Evolutionary conservation across 2,113 vertebrate species (phyloP).

Genomic region (Hucho hucho): DNA sequence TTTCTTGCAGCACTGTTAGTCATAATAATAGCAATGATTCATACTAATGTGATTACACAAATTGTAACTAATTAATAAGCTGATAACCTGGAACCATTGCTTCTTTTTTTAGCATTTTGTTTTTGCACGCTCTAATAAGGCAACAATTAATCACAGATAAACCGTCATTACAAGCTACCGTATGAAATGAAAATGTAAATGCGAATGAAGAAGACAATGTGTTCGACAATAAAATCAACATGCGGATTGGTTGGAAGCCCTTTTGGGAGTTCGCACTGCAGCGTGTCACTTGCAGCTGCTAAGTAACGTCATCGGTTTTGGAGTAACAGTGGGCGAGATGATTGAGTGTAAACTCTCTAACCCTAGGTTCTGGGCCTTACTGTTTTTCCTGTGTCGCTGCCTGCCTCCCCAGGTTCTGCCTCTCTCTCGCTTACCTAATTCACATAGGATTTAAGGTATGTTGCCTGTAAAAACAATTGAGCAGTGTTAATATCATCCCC

Average conservation of each 20-base stretch:
- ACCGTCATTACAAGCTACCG: neutral
- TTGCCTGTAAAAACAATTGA: no score
- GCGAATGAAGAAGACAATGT: neutral
- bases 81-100: neutral
- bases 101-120: neutral
- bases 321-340: conserved; percentile 29
- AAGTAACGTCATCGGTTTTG: neutral
- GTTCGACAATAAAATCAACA: neutral
- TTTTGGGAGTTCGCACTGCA: neutral
- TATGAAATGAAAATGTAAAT: neutral
- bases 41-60: conserved; percentile 11
- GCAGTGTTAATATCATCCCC: no score
- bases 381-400: conserved; percentile 25
- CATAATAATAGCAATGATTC: neutral
- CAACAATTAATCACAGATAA: neutral
- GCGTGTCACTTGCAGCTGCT: neutral
- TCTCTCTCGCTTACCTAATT: neutral
- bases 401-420: conserved; percentile 19
- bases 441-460: no score
- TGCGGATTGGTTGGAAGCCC: no score
- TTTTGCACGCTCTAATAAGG: neutral
- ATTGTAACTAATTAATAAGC: conserved; percentile 9
- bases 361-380: conserved; percentile 25
- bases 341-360: conserved; percentile 32
- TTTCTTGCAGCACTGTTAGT: neutral